Evolutionary conservation across 1,140 invertebrate genomes (phyloP), one percentile per base, ranked within the genome.

Genomic region (Acarapis woodi): DNA sequence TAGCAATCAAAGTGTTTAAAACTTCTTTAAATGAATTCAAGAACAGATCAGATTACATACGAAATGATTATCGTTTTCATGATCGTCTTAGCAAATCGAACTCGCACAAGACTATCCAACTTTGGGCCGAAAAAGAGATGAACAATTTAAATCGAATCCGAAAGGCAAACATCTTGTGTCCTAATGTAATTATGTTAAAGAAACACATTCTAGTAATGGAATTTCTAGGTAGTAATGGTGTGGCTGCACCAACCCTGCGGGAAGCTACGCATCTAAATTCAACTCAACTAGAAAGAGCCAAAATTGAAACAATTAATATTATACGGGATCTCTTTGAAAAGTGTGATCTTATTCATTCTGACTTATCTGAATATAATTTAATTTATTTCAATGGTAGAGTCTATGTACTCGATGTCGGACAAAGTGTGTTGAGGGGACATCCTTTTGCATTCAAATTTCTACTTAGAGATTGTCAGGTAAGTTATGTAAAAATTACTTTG

Each of bases 111-210:
- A 66, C 77, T 21, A 71, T 88, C 32, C 68, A 73, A 44, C 63
- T 83, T 53, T 88, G 82, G 82, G 78, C 78, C 2, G 77, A 85
- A 54, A 88, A 87, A 52, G 82, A 87, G 52, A 73, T 74, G 65
- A 68, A 75, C 35, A 88, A 88, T 54, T 59, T 88, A 40, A 39
- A 37, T 10, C 31, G 57, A 29, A 51, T 59, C 34, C 40, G 45
- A 6, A 42, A 49, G 24, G 44, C 43, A 39, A 53, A 55, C 23
- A 59, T 87, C n/a, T 66, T 66, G 18, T 80, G 76, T 50, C 82
- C 82, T 0, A 62, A 69, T 37, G 73, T 75, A 38, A 60, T 87
- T n/a, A 51, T 63, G 8, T 56, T 82, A n/a, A 79, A 78, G 51
- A 75, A 78, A 46, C 77, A 88, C 58, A 61, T 88, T 14, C 54